These are phyloP conservation scores for Tribolium madens DNA, from an alignment of 1,140 invertebrate species.

Conservation along the genomic window DNA sequence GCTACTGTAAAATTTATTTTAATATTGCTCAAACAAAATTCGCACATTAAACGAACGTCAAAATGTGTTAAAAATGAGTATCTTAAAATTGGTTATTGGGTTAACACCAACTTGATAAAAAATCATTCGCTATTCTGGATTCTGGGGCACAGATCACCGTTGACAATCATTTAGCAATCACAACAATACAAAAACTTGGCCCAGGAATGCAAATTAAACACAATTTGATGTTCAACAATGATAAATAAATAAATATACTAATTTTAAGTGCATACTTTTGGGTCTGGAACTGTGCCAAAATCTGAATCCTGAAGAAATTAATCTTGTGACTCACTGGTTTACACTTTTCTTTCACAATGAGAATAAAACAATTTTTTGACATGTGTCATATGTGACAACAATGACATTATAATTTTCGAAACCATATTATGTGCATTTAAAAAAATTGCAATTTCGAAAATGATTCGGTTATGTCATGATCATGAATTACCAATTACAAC, in stretches of 20 bases:
- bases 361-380: not conserved
- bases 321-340: not conserved
- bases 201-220: not conserved
- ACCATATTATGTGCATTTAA: too few species aligned
- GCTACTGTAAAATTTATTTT: slow-evolving; percentile 21
- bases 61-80: too few species aligned
- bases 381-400: too few species aligned
- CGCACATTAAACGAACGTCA: not conserved
- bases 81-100: too few species aligned
- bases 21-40: not conserved
- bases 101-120: too few species aligned
- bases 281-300: not conserved
- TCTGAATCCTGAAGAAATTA: not conserved
- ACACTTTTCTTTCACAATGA: not conserved
- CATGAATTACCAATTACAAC: too few species aligned
- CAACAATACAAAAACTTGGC: too few species aligned
- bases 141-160: too few species aligned
- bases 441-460: too few species aligned
- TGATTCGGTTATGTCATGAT: not conserved
- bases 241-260: not conserved
- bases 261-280: not conserved
- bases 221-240: not conserved
- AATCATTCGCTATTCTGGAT: too few species aligned
- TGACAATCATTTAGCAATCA: too few species aligned
- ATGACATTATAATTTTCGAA: not conserved